Percentiles rank a stretch among this genome's conserved stretches.
These are phyloP conservation scores for Pollenia labialis DNA, from an alignment of 2,888 invertebrate genomes.

Conservation along the genomic window DNA sequence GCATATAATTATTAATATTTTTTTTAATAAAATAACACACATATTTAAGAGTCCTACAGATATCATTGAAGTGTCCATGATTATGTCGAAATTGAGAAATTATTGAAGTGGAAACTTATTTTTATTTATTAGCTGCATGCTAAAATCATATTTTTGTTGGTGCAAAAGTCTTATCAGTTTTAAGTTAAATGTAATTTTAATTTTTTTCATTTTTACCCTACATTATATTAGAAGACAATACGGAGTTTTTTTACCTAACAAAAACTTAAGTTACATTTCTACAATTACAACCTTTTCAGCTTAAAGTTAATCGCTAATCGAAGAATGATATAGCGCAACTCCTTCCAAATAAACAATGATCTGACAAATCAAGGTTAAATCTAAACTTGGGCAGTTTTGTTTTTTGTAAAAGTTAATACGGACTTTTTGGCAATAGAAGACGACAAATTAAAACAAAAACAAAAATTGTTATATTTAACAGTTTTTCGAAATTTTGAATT, in stretches of 20 bases:
- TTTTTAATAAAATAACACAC: not conserved
- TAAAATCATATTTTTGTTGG: not conserved
- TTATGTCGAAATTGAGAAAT: slow-evolving; percentile 5
- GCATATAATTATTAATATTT: not conserved
- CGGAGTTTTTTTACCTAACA: not conserved
- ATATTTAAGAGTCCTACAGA: slow-evolving; percentile 15
- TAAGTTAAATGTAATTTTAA: slow-evolving; percentile 37
- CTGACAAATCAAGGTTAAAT: too few species aligned
- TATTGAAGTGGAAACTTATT: not conserved
- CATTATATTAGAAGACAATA: slow-evolving; percentile 14
- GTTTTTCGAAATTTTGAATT: too few species aligned
- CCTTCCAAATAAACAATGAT: too few species aligned
- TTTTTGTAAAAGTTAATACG: too few species aligned
- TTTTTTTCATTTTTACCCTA: slow-evolving; percentile 24
- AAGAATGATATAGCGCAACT: too few species aligned
- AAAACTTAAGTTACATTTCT: too few species aligned
- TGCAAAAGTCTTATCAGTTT: slow-evolving; percentile 49
- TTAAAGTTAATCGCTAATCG: too few species aligned
- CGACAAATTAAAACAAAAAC: too few species aligned
- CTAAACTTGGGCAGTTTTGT: too few species aligned
- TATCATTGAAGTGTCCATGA: slow-evolving; percentile 35
- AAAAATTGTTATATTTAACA: too few species aligned
- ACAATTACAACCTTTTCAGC: too few species aligned
- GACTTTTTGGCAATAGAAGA: too few species aligned
- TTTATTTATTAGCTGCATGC: slow-evolving; percentile 21